Evolutionary conservation across 2,797 vertebrate species (phyloP).

Genomic region (Lemur catta): DNA sequence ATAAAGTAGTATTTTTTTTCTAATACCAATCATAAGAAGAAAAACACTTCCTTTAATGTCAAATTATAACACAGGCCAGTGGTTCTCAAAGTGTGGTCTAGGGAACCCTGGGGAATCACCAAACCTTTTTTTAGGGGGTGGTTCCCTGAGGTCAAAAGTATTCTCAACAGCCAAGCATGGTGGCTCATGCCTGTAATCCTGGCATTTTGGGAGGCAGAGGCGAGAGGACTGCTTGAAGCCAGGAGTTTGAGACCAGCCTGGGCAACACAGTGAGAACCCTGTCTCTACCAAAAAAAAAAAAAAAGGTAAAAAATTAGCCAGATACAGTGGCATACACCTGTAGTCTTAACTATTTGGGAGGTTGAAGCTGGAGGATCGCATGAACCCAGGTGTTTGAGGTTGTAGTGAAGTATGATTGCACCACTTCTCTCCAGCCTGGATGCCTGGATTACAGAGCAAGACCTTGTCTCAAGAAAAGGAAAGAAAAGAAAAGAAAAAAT

Average conservation of each 20-base stretch:
- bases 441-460: not conserved
- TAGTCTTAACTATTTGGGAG: not conserved
- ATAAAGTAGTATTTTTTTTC: not conserved
- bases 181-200: not conserved
- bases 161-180: not conserved
- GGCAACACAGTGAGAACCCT: not conserved
- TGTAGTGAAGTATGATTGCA: no score
- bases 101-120: not conserved
- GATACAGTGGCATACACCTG: not conserved
- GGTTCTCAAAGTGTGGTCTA: not conserved
- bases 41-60: not conserved
- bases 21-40: not conserved
- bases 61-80: not conserved
- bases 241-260: not conserved
- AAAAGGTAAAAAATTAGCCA: not conserved
- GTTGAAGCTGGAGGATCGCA: no score
- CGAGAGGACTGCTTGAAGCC: not conserved
- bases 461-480: no score
- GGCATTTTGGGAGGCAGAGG: not conserved
- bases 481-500: no score
- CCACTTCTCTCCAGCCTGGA: not conserved
- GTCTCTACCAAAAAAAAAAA: not conserved
- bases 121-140: not conserved
- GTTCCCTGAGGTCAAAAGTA: not conserved
- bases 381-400: no score